Evolutionary conservation across 1,140 invertebrate genomes (phyloP).

Genomic region (Arctopsyche grandis): DNA sequence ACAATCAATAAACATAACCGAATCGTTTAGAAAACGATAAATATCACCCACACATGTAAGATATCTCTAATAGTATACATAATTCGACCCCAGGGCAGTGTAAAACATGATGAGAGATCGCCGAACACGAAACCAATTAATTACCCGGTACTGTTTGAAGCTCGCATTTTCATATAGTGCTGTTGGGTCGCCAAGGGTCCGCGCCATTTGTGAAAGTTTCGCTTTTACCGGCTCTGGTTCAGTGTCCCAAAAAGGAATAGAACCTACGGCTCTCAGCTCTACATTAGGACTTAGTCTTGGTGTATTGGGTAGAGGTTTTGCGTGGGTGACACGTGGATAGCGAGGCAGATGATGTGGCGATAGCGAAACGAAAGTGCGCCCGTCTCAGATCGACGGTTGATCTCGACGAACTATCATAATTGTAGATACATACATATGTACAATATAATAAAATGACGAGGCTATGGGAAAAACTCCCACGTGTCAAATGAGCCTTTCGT

Average conservation of each 20-base stretch:
- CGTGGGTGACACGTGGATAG: neutral
- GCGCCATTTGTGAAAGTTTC: constrained; percentile 11
- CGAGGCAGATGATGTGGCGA: constrained; percentile 1
- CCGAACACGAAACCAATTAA: neutral
- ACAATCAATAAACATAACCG: neutral
- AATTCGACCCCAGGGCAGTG: too few species aligned
- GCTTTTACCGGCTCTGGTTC: neutral
- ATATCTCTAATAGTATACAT: too few species aligned
- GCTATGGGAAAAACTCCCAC: constrained; percentile 1
- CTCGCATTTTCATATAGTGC: neutral
- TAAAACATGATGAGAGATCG: too few species aligned
- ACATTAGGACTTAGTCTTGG: constrained; percentile 10
- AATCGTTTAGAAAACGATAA: constrained; percentile 20
- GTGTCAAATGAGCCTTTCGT: neutral
- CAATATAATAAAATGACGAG: neutral
- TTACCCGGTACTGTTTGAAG: neutral
- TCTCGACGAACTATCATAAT: constrained; percentile 16
- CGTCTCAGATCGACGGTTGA: neutral
- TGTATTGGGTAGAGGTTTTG: neutral
- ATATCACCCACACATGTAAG: constrained; percentile 9
- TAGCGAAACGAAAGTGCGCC: constrained; percentile 28
- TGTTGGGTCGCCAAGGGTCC: neutral
- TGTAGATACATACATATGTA: too few species aligned
- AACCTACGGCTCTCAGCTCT: neutral
- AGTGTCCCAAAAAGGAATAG: constrained; percentile 7